A percentile compares a stretch with the other conserved stretches of the same genome.
These are phyloP conservation scores for Sebastes trivittatus DNA, from an alignment of 2,797 vertebrate species.

Conservation along the genomic window DNA sequence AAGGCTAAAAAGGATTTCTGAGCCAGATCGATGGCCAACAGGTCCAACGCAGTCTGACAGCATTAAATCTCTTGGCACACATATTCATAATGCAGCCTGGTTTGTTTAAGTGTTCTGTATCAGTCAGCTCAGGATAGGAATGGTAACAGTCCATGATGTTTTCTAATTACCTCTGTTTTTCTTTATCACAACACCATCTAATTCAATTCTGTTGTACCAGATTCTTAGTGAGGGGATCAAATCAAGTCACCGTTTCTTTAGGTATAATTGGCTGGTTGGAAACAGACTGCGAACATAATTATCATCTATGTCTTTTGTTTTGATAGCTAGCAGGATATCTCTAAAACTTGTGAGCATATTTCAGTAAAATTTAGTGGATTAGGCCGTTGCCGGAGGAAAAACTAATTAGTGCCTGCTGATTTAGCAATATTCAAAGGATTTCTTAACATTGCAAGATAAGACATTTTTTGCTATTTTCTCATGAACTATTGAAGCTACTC, in stretches of 20 bases:
- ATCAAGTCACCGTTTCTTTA: background rate
- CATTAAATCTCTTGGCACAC: constrained; percentile 1
- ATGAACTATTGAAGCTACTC: background rate
- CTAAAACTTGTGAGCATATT: constrained; percentile 1
- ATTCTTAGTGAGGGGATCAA: background rate
- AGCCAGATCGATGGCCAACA: constrained; percentile 13
- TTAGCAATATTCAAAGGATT: constrained; percentile 26
- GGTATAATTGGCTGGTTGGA: background rate
- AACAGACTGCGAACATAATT: constrained; percentile 9
- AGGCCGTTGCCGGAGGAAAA: constrained; percentile 21
- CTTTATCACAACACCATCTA: background rate
- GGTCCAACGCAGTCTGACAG: constrained; percentile 2
- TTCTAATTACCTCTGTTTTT: background rate
- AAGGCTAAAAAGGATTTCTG: constrained; percentile 25
- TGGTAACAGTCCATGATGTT: background rate
- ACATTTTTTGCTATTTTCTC: background rate
- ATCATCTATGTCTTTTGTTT: background rate
- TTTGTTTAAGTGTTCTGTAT: background rate
- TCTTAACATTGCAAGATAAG: constrained; percentile 10
- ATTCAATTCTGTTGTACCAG: background rate
- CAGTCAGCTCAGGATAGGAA: background rate
- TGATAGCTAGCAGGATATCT: background rate
- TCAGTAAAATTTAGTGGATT: constrained; percentile 9
- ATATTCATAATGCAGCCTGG: background rate
- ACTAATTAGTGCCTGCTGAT: constrained; percentile 37